Conservation (phyloP, 2,113 vertebrate species). For the Anguilla rostrata region DNA sequence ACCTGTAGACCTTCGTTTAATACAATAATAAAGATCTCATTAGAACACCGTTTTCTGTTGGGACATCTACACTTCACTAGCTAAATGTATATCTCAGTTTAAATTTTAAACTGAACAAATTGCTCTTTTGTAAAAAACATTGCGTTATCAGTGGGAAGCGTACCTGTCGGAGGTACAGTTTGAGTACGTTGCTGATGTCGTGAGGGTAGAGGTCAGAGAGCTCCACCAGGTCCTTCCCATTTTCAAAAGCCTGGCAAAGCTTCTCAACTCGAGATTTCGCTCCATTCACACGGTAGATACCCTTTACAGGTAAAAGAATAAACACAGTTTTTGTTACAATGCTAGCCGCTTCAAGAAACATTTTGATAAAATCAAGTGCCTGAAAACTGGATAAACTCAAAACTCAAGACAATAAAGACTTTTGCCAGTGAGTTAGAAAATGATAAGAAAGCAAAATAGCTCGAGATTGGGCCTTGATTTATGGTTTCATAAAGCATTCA, state of each 20-base stretch:
- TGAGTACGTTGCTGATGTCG: constrained; percentile 96
- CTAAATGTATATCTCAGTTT: too few species aligned
- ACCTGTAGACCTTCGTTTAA: too few species aligned
- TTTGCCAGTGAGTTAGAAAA: neutral
- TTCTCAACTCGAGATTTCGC: constrained; percentile 96
- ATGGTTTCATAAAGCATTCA: neutral
- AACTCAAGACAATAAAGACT: neutral
- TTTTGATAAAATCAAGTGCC: neutral
- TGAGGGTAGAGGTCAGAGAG: constrained; percentile 91
- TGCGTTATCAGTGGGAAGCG: neutral
- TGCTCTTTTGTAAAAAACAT: too few species aligned
- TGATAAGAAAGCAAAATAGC: neutral
- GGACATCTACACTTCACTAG: too few species aligned
- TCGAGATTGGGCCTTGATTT: neutral
- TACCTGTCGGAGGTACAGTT: constrained; percentile 96
- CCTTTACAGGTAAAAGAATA: constrained; percentile 61
- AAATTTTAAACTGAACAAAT: too few species aligned
- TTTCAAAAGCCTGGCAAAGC: constrained; percentile 97
- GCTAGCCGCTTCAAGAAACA: neutral
- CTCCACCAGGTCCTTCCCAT: constrained; percentile 93
- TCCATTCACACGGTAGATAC: constrained; percentile 95
- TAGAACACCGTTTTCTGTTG: too few species aligned
- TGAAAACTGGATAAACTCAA: neutral
- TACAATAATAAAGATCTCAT: too few species aligned
- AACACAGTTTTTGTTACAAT: neutral